phyloP scores from a whole-genome alignment of 2,113 vertebrate species.

The Mobula birostris region DNA sequence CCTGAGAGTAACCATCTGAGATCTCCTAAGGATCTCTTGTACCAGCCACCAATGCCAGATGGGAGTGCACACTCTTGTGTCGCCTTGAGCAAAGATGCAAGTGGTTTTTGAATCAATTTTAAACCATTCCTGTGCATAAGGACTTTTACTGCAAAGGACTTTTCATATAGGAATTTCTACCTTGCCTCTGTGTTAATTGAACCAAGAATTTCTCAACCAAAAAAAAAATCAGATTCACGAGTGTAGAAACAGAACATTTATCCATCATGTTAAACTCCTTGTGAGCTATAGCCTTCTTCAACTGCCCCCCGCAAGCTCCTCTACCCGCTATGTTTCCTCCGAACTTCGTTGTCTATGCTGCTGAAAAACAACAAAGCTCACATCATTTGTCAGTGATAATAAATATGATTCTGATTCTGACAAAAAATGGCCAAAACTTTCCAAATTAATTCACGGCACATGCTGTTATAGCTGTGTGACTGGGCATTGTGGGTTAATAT shows the following conservation, averaged over 20 bases:
- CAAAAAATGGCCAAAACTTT: neutral
- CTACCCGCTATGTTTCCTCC: neutral
- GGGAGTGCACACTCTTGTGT: too few relatives aligned
- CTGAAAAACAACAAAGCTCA: too few relatives aligned
- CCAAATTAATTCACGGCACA: neutral
- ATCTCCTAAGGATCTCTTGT: neutral
- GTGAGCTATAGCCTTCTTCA: neutral
- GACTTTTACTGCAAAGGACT: neutral
- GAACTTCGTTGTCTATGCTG: too few relatives aligned
- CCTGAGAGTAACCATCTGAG: neutral
- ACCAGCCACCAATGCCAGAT: neutral
- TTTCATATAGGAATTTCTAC: neutral
- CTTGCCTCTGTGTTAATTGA: neutral
- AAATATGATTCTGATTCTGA: too few relatives aligned
- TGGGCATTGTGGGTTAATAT: neutral
- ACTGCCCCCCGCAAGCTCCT: neutral
- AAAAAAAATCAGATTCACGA: neutral
- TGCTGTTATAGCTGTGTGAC: neutral
- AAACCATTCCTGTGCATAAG: neutral
- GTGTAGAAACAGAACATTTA: neutral
- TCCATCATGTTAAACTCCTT: neutral
- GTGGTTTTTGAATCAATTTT: neutral
- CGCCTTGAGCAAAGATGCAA: neutral
- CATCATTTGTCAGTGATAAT: too few relatives aligned
- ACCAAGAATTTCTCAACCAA: neutral